A percentile compares a stretch with the other conserved stretches of the same genome.
Evolutionary conservation across 2,113 vertebrate species (phyloP).

Genomic region (Phoxinus phoxinus): DNA sequence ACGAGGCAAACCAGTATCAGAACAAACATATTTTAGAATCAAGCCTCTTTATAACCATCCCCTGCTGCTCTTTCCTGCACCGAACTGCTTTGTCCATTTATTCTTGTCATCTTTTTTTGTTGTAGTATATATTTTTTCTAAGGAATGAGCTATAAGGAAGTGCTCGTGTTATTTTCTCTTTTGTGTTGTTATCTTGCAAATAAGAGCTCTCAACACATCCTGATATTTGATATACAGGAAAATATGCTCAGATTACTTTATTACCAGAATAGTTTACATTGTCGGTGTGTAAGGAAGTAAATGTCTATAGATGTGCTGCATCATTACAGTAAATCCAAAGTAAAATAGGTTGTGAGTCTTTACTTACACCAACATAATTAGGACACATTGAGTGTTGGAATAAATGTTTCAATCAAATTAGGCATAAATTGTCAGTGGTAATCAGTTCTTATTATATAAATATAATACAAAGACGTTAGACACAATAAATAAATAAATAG

Average conservation of each 20-base stretch:
- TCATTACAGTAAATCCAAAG: background rate
- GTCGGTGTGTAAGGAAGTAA: background rate
- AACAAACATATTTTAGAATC: background rate
- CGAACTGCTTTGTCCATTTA: background rate
- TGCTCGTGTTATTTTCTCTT: background rate
- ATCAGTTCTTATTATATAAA: background rate
- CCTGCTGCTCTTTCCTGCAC: background rate
- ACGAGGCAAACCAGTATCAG: background rate
- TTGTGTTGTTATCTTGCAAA: background rate
- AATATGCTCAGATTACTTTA: background rate
- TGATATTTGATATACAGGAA: slow-evolving; percentile 28
- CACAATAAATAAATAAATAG: too few species aligned
- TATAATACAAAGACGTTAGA: too few species aligned
- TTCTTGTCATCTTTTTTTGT: background rate
- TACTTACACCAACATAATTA: background rate
- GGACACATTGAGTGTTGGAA: background rate
- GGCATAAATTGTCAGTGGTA: background rate
- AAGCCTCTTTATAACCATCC: background rate
- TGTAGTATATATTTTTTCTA: background rate
- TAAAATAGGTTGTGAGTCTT: background rate
- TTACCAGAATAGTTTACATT: background rate
- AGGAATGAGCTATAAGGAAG: slow-evolving; percentile 13
- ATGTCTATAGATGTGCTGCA: background rate
- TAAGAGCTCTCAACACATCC: background rate
- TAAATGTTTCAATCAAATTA: background rate